Evolutionary conservation across 2,888 invertebrate species (phyloP), one percentile per base, ranked within the genome.

Genomic region (Myopa tessellatipennis): DNA sequence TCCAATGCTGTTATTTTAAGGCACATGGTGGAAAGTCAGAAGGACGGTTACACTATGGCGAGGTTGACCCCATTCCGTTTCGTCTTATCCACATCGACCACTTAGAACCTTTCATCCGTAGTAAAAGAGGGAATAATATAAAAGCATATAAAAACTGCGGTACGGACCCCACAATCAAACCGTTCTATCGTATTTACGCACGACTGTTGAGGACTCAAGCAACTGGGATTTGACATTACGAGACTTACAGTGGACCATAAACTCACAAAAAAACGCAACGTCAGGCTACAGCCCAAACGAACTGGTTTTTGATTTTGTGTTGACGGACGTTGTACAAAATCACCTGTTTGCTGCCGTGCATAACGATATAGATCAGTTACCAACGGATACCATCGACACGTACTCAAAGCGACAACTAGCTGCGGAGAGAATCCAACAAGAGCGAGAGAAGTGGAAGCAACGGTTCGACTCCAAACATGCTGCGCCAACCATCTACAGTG

Each of bases 161-260:
- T 83, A 14, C 79, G 81, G 3, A 83, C 82, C 0, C 84, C 83
- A 0, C 72, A 58, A 58, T n/a, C 58, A 58, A n/a, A 58, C 5
- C n/a, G 4, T 58, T 7, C 55, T 85, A 7, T 77, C 76, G 3
- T 82, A 76, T 76, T 58, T 85, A 38, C 70, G 83, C 40, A 82
- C 83, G 4, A 77, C 78, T 2, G 80, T 81, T 1, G 58, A 78
- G 4, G 50, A 80, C 14, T 61, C 74, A 3, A 78, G 60, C 60
- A 71, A 80, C 34, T 82, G 81, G 80, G 80, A 82, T 61, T 36
- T 8, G 45, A 45, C 45, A 45, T 58, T 81, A 14, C 45, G 77
- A 63, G 68, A 77, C 16, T 63, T 83, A 8, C 81, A 81, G 63
- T 82, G 81, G 81, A 68, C 74, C 1, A 18, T 81, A 0, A 81